phyloP scores from a whole-genome alignment of 2,888 invertebrate species.

The Adelognathus sp. region DNA sequence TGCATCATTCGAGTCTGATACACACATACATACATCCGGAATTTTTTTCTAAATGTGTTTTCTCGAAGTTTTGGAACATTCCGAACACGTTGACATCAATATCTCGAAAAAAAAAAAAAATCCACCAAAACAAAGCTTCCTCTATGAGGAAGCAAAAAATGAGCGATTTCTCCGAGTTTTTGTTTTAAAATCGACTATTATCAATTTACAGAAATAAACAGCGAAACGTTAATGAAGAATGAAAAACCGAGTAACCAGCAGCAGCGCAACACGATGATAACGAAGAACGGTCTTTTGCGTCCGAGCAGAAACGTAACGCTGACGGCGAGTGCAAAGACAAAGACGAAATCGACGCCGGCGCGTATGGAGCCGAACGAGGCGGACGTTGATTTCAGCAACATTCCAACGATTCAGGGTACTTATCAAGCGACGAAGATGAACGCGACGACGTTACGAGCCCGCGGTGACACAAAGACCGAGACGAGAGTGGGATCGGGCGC shows the following conservation, averaged over 20 bases:
- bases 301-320: constrained; percentile 74
- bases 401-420: constrained; percentile 79
- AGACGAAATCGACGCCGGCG: constrained; percentile 67
- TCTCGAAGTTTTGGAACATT: too few species aligned
- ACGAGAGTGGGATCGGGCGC: constrained; percentile 46
- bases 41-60: background rate
- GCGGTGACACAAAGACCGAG: constrained; percentile 49
- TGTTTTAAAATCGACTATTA: background rate
- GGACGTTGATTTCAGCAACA: constrained; percentile 76
- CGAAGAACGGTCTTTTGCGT: constrained; percentile 76
- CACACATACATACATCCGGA: background rate
- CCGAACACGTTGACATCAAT: too few species aligned
- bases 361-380: constrained; percentile 72
- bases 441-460: constrained; percentile 51
- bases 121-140: too few species aligned
- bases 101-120: too few species aligned
- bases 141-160: background rate
- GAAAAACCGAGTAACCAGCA: constrained; percentile 68
- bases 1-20: background rate
- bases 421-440: constrained; percentile 77
- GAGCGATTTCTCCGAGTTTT: background rate
- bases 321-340: constrained; percentile 70
- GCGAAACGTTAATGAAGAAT: constrained; percentile 63
- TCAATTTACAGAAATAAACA: constrained; percentile 69
- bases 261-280: constrained; percentile 78